These are phyloP conservation scores for Balearica regulorum DNA, from an alignment of 2,797 vertebrate genomes.

Conservation along the genomic window DNA sequence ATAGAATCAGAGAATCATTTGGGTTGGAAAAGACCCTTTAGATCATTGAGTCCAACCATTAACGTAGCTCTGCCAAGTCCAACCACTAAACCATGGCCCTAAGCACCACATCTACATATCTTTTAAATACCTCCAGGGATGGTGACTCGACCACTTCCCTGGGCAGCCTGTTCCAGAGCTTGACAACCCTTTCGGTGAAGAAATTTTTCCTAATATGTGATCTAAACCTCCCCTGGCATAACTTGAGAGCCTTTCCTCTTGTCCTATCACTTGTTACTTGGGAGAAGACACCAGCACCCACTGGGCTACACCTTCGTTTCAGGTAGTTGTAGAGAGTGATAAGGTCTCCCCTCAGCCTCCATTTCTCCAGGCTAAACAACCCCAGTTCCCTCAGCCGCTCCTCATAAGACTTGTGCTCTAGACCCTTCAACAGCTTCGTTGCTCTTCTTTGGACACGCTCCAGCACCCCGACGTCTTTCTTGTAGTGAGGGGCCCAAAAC, in stretches of 20 bases:
- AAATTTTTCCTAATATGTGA: background rate
- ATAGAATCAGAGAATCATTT: background rate
- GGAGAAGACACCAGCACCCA: background rate
- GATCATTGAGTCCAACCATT: background rate
- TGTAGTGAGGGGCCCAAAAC: no score
- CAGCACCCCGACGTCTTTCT: no score
- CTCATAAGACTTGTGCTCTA: background rate
- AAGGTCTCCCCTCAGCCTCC: background rate
- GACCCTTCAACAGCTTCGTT: background rate
- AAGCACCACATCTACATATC: accelerated
- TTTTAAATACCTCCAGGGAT: background rate
- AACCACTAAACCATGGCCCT: background rate
- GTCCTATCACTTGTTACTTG: background rate
- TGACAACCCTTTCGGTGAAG: background rate
- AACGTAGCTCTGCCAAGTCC: background rate
- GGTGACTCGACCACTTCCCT: background rate
- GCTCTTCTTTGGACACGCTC: background rate
- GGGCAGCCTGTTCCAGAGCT: background rate
- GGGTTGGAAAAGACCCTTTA: background rate
- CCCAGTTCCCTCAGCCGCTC: background rate
- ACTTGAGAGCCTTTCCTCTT: background rate
- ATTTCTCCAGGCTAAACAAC: background rate
- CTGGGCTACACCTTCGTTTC: background rate
- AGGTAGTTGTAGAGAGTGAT: no score
- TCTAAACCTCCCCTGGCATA: background rate